These are phyloP conservation scores for Scomber colias DNA, from an alignment of 2,113 vertebrate species.

Conservation along the genomic window DNA sequence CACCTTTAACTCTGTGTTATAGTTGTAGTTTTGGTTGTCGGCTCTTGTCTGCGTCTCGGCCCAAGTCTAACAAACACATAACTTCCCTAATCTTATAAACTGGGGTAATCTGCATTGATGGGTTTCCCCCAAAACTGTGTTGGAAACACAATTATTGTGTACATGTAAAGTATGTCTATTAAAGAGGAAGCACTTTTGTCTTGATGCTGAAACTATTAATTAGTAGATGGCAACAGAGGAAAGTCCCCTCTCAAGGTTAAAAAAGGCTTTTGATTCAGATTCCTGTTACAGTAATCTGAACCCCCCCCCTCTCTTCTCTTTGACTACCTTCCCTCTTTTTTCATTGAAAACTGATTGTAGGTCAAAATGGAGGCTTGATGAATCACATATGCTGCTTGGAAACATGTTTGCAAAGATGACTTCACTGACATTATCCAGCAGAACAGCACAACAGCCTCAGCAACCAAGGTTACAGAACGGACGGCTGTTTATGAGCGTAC, in stretches of 20 bases:
- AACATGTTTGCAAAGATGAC: not conserved
- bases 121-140: not conserved
- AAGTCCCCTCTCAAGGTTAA: constrained; percentile 19
- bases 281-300: too few species aligned
- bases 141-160: not conserved
- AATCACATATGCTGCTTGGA: not conserved
- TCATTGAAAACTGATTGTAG: not conserved
- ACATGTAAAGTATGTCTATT: not conserved
- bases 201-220: not conserved
- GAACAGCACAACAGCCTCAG: not conserved
- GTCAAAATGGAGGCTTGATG: not conserved
- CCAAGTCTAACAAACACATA: not conserved
- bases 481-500: too few species aligned
- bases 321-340: too few species aligned
- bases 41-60: too few species aligned
- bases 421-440: not conserved
- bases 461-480: not conserved
- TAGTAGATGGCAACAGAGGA: constrained; percentile 17
- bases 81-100: not conserved
- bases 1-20: constrained; percentile 9
- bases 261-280: too few species aligned
- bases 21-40: not conserved
- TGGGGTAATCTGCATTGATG: not conserved
- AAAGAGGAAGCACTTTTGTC: not conserved
- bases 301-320: too few species aligned